Conservation (phyloP, 2,113 vertebrate species). For the Limnothrissa miodon region DNA sequence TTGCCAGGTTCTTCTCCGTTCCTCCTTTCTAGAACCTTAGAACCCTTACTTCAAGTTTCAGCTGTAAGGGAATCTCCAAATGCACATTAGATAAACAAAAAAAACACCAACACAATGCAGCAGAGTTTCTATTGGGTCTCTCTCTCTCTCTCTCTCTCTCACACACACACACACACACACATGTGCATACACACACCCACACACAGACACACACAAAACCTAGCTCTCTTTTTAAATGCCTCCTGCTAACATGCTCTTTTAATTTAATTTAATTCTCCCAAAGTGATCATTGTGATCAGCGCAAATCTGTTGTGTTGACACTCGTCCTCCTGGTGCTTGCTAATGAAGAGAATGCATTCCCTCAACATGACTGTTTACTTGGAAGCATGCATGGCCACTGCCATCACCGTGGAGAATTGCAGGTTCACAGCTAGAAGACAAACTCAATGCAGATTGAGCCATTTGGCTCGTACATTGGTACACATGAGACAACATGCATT, state of each 20-base stretch:
- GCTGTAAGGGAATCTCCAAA: background rate
- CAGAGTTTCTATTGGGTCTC: background rate
- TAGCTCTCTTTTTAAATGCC: background rate
- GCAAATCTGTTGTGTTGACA: background rate
- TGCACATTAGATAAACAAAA: background rate
- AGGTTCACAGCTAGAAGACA: background rate
- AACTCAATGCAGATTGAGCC: background rate
- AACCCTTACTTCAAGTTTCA: too few relatives aligned
- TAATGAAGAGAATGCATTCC: background rate
- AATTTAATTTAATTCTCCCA: background rate
- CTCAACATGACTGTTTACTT: background rate
- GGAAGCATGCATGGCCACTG: background rate
- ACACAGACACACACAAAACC: too few relatives aligned
- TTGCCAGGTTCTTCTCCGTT: background rate
- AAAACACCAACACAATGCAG: constrained; percentile 15
- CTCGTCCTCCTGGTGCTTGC: background rate
- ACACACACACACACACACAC: too few relatives aligned
- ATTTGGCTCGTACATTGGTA: background rate
- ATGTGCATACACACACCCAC: too few relatives aligned
- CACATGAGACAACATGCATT: background rate
- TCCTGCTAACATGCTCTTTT: background rate
- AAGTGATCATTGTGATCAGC: background rate
- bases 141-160: too few relatives aligned
- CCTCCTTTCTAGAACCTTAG: background rate
- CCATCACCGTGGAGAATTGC: background rate